Percentiles rank a stretch among this genome's conserved stretches.
Evolutionary conservation across 2,113 vertebrate genomes (phyloP).

Genomic region (Myanophis thanlyinensis): DNA sequence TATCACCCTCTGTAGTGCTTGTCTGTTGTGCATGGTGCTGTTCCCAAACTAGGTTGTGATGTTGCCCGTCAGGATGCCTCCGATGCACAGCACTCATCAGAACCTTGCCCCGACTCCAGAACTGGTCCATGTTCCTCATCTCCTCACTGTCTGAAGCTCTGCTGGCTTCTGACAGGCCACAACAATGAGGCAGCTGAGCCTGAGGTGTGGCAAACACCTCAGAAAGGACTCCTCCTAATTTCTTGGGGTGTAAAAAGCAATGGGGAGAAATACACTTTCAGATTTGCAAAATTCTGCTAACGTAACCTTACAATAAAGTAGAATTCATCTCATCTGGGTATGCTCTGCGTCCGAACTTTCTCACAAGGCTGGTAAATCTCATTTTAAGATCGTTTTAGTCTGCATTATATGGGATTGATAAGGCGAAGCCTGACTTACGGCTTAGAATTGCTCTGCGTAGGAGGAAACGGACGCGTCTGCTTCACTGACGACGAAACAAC

Average conservation of each 20-base stretch:
- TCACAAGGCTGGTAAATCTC: neutral
- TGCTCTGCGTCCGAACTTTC: neutral
- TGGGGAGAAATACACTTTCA: neutral
- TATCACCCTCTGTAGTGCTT: too few relatives aligned
- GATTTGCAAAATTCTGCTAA: neutral
- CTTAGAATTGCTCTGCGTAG: conserved; percentile 65
- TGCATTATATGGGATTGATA: neutral
- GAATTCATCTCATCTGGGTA: neutral
- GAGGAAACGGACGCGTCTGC: conserved; percentile 86
- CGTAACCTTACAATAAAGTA: neutral
- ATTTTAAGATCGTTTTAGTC: neutral
- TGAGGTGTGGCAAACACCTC: neutral
- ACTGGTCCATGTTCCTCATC: too few relatives aligned
- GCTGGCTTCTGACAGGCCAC: too few relatives aligned
- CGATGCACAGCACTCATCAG: too few relatives aligned
- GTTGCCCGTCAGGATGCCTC: too few relatives aligned
- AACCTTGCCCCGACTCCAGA: too few relatives aligned
- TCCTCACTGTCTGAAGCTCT: too few relatives aligned
- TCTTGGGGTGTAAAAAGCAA: neutral
- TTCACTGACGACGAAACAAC: conserved; percentile 82
- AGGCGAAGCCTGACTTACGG: neutral
- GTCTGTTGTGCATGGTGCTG: too few relatives aligned
- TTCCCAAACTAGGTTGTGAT: too few relatives aligned
- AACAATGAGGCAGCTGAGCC: neutral
- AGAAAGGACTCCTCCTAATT: neutral